phyloP scores from a whole-genome alignment of 2,797 vertebrate genomes.

The Loriculus beryllinus region DNA sequence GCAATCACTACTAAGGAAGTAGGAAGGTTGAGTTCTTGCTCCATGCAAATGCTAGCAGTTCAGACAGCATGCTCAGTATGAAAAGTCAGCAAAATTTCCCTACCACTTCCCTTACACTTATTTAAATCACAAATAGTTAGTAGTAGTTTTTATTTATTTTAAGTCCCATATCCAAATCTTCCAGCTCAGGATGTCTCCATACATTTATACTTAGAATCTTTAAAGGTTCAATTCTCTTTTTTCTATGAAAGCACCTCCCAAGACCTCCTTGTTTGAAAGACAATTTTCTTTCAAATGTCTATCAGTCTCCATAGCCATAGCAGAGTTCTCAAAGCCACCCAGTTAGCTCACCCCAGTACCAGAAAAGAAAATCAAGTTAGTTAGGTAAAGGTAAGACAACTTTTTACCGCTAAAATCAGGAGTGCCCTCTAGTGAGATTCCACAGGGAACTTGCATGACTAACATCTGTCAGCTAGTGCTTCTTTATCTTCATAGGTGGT shows the following conservation, averaged over 20 bases:
- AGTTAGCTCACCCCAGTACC: not conserved
- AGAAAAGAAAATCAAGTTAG: not conserved
- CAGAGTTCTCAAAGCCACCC: not conserved
- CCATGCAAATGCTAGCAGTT: not conserved
- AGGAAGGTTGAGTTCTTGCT: not conserved
- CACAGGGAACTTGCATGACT: not conserved
- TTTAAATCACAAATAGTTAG: not conserved
- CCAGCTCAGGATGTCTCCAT: not conserved
- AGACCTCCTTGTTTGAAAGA: not conserved
- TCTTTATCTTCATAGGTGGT: not conserved
- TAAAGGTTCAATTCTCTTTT: not conserved
- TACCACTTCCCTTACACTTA: not conserved
- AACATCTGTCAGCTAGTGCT: not conserved
- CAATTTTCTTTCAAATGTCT: not conserved
- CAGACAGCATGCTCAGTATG: not conserved
- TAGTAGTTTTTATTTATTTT: not conserved
- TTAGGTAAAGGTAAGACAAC: not conserved
- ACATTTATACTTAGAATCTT: not conserved
- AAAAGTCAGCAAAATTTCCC: not conserved
- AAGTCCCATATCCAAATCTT: not conserved
- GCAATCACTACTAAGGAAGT: not conserved
- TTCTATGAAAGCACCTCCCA: not conserved
- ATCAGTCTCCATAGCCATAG: not conserved
- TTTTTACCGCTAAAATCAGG: not conserved
- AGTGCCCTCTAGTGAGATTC: constrained; percentile 33